A percentile compares a stretch with the other conserved stretches of the same genome.
phyloP scores from a whole-genome alignment of 2,888 invertebrate genomes.

The Drosophila emarginata region DNA sequence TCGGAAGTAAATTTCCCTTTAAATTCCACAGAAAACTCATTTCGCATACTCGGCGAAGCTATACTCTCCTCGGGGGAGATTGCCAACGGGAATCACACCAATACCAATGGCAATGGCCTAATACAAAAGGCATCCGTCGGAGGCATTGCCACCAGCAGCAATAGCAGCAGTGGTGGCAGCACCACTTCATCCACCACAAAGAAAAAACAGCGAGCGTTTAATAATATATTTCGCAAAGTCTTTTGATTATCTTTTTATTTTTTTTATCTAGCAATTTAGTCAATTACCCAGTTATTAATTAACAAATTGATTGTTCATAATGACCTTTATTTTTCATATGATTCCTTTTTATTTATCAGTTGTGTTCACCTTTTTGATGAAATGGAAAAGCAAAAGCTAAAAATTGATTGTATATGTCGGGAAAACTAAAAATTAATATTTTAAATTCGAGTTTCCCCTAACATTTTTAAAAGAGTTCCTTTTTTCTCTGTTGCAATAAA shows the following conservation, averaged over 20 bases:
- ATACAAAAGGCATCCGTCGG: background rate
- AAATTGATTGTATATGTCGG: conserved; percentile 12
- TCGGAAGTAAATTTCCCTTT: conserved; percentile 79
- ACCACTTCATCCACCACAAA: conserved; percentile 81
- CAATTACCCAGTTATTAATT: conserved; percentile 31
- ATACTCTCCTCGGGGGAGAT: conserved; percentile 69
- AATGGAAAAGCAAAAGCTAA: background rate
- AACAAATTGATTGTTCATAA: conserved; percentile 1
- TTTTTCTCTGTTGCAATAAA: conserved; percentile 49
- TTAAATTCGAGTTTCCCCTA: conserved; percentile 4
- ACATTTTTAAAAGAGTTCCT: conserved; percentile 60
- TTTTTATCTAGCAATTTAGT: background rate
- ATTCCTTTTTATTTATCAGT: background rate
- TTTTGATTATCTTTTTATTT: conserved; percentile 84
- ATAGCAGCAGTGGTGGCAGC: conserved; percentile 74
- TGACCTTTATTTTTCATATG: background rate
- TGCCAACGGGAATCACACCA: conserved; percentile 29
- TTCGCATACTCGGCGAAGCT: conserved; percentile 79
- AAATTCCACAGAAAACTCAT: conserved; percentile 79
- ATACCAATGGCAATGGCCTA: conserved; percentile 58
- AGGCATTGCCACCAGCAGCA: conserved; percentile 37
- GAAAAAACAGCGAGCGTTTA: conserved; percentile 87
- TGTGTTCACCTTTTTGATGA: conserved; percentile 6
- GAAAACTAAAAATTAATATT: conserved; percentile 1
- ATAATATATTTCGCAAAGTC: conserved; percentile 90